Base-by-base conservation (phyloP, 1,140 invertebrate genomes). In the Lanistes nyassanus region DNA sequence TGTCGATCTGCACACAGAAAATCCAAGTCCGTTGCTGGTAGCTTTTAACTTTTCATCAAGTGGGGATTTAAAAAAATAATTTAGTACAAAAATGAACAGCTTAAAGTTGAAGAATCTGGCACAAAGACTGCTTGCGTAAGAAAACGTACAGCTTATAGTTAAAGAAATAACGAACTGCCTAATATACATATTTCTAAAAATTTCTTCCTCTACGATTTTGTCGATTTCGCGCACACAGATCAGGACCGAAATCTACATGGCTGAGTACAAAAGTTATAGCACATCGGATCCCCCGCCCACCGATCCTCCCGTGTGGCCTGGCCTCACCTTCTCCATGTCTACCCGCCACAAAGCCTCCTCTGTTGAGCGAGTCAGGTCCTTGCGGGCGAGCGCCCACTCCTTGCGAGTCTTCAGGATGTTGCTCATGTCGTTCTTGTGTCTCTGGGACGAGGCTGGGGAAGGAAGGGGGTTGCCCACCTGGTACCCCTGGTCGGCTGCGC, bases 231-330 rank as follows among this genome's bases (percentile, higher is more conserved):
- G 11, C n/a, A 23, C 51, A 5, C 21, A 11, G 31, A 73, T 6
- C 70, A 60, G 4, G 53, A 64, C 51, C 58, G 34, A 31, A 34
- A 64, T 42, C 72, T 62, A 60, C 72, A 74, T 42, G n/a, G 51
- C 36, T 60, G 64, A 16, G 56, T 62, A 11, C 72, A 74, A 26
- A 56, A 74, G 6, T 42, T 60, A 23, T 56, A 73, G 6, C 51
- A 6, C 0, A 31, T 5, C 65, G 26, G 5, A 31, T 31, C 62
- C 34, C 34, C 13, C 26, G 21, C 16, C n/a, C n/a, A n/a, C n/a
- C n/a, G n/a, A n/a, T n/a, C n/a, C n/a, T n/a, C n/a, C n/a, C n/a
- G n/a, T n/a, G n/a, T n/a, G n/a, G n/a, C n/a, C n/a, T n/a, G n/a
- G n/a, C 3, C 21, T 36, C 11, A 70, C 68, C 51, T 53, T 70